Percentiles rank a stretch among this genome's conserved stretches.
These are phyloP conservation scores for Cryptoblepharus egeriae DNA, from an alignment of 2,797 vertebrate species.

Conservation along the genomic window DNA sequence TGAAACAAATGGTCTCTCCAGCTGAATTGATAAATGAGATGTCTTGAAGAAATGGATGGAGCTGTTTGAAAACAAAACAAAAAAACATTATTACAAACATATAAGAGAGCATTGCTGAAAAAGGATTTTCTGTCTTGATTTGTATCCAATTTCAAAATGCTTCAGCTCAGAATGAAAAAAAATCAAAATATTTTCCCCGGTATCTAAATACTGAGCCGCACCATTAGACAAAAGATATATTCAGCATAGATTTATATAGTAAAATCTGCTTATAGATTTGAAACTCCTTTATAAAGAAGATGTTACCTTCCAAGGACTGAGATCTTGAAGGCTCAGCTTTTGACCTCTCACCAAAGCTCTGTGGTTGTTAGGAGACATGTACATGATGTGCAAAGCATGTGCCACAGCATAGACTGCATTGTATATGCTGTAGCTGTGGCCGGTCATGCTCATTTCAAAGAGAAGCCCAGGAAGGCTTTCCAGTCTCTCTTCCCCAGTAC, in stretches of 20 bases:
- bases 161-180: too few relatives aligned
- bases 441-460: not conserved
- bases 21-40: conserved; percentile 11
- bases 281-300: not conserved
- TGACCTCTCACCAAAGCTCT: not conserved
- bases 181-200: too few relatives aligned
- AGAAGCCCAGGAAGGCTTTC: not conserved
- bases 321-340: not conserved
- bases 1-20: not conserved
- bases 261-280: too few relatives aligned
- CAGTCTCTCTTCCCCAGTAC: not conserved
- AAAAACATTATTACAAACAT: not conserved
- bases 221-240: too few relatives aligned
- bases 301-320: not conserved
- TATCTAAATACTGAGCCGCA: too few relatives aligned
- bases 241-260: too few relatives aligned
- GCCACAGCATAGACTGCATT: conserved; percentile 11
- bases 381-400: not conserved
- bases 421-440: conserved; percentile 12
- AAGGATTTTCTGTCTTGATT: too few relatives aligned
- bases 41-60: not conserved
- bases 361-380: not conserved
- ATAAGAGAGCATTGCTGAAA: too few relatives aligned
- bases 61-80: not conserved
- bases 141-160: too few relatives aligned